These are phyloP conservation scores for silkworm (Bombyx mori) DNA, from an alignment of 1,140 invertebrate species.

Conservation along the genomic window ASM3026992v2 NC_085129.1:16326001-16326500, in stretches of 20 bases:
- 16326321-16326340: constrained; percentile 17
- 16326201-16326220: constrained; percentile 3
- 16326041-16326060: constrained; percentile 61
- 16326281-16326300: constrained; percentile 11
- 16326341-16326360: constrained; percentile 18
- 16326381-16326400: constrained; percentile 44
- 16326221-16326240: constrained; percentile 10
- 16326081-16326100: constrained; percentile 17
- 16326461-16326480: constrained; percentile 45
- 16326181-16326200: constrained; percentile 3
- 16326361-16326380: constrained; percentile 27
- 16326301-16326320: constrained; percentile 22
- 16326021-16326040: constrained; percentile 69
- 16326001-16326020: constrained; percentile 15
- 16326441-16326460: constrained; percentile 38
- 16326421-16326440: constrained; percentile 36
- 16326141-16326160: neutral
- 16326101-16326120: constrained; percentile 32
- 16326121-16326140: constrained; percentile 25
- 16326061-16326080: constrained; percentile 53
- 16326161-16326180: constrained; percentile 7
- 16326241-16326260: constrained; percentile 9
- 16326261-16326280: constrained; percentile 6
- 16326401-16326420: constrained; percentile 44
- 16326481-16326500: constrained; percentile 62